phyloP scores from a whole-genome alignment of 2,797 vertebrate genomes.

The Enteromius afrohamiltoni region DNA sequence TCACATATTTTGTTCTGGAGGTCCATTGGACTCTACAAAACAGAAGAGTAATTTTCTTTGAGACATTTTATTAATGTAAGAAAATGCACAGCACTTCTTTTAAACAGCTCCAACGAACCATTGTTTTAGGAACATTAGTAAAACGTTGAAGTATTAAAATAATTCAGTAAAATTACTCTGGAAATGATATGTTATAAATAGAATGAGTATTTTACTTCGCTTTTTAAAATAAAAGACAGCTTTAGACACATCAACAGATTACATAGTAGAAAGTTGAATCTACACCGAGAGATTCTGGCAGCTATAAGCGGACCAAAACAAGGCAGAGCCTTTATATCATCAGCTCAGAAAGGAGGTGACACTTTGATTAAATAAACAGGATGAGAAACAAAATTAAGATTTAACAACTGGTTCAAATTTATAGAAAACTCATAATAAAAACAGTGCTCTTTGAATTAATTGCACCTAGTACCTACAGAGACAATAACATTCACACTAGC shows the following conservation, averaged over 20 bases:
- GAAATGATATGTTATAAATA: not conserved
- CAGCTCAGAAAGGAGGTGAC: not conserved
- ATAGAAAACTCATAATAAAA: not conserved
- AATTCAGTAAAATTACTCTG: not conserved
- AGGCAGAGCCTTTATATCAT: not conserved
- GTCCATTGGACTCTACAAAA: constrained; percentile 53
- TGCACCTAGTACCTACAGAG: not conserved
- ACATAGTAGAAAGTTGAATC: not conserved
- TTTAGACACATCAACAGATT: not conserved
- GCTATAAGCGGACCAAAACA: constrained; percentile 5
- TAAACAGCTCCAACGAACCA: not conserved
- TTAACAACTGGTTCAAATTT: not conserved
- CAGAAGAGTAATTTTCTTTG: not conserved
- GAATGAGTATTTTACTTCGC: not conserved
- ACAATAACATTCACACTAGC: constrained; percentile 35
- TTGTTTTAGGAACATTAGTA: not conserved
- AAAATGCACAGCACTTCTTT: not conserved
- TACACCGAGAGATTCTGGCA: not conserved
- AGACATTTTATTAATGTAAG: not conserved
- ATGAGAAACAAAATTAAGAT: constrained; percentile 5
- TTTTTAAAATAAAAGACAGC: not conserved
- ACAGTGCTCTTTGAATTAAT: not conserved
- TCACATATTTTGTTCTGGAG: constrained; percentile 60
- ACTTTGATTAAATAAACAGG: not conserved
- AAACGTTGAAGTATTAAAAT: not conserved